These are phyloP conservation scores for Phyllostomus hastatus DNA, from an alignment of 2,113 vertebrate genomes.

Conservation along the genomic window DNA sequence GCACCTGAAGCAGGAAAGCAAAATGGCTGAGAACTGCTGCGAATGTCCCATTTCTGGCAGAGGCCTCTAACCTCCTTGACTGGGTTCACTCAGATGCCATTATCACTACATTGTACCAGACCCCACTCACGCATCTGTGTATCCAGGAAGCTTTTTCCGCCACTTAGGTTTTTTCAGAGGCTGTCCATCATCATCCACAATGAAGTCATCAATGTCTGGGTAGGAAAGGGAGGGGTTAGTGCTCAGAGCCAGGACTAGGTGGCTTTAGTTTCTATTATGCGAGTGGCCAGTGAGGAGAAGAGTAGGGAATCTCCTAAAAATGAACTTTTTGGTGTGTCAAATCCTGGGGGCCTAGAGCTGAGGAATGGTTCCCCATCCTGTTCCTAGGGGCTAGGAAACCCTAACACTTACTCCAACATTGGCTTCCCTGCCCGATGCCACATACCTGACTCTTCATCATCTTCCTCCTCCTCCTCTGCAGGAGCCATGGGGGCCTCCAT, in stretches of 20 bases:
- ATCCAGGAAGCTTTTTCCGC: constrained; percentile 95
- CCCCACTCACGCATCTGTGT: constrained; percentile 95
- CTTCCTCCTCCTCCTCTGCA: constrained; percentile 92
- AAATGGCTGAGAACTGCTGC: neutral
- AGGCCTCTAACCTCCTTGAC: neutral
- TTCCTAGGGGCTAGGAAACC: neutral
- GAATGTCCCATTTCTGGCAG: neutral
- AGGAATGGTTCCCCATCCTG: neutral
- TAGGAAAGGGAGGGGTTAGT: neutral
- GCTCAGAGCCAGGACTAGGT: neutral
- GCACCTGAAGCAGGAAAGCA: neutral
- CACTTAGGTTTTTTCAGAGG: constrained; percentile 95
- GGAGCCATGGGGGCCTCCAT: constrained; percentile 84
- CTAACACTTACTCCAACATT: neutral
- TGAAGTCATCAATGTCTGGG: constrained; percentile 97
- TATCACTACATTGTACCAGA: neutral
- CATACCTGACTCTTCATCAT: constrained; percentile 95
- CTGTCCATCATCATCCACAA: constrained; percentile 97
- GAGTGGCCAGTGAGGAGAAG: neutral
- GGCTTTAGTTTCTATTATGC: neutral
- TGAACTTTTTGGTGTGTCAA: neutral
- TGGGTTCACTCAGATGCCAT: neutral
- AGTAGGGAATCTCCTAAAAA: neutral
- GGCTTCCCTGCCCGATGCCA: neutral
- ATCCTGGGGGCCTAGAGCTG: neutral